phyloP scores from a whole-genome alignment of 2,888 invertebrate species.

The Drosophila koepferae region DNA sequence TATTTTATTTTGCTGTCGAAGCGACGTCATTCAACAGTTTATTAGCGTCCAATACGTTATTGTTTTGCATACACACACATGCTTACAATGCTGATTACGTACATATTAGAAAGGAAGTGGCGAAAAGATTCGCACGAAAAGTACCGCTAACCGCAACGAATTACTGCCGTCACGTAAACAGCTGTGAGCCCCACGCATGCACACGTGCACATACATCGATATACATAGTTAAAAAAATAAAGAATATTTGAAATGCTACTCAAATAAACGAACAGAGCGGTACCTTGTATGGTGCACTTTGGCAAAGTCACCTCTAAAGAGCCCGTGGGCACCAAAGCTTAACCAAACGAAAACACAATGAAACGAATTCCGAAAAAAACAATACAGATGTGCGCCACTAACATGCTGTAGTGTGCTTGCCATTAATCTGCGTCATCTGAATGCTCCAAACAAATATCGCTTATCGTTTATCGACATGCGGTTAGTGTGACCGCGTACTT shows the following conservation, averaged over 20 bases:
- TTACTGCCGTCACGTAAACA: conserved; percentile 17
- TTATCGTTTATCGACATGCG: conserved; percentile 38
- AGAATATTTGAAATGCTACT: background rate
- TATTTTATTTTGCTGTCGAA: background rate
- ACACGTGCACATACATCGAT: background rate
- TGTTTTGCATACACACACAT: background rate
- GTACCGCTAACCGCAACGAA: background rate
- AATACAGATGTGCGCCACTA: background rate
- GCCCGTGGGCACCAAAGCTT: conserved; percentile 11
- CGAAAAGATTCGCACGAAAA: background rate
- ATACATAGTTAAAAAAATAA: background rate
- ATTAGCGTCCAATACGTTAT: background rate
- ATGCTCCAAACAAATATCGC: conserved; percentile 1
- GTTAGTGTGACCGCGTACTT: conserved; percentile 21
- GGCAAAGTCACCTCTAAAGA: conserved; percentile 12
- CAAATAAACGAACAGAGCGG: background rate
- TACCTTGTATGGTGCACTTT: background rate
- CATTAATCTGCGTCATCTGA: conserved; percentile 25
- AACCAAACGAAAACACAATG: conserved; percentile 10
- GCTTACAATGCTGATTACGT: background rate
- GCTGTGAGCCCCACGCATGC: conserved; percentile 20
- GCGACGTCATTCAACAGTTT: background rate
- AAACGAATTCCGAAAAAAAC: conserved; percentile 6
- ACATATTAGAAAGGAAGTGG: background rate
- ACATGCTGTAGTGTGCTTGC: background rate